A percentile compares a stretch with the other conserved stretches of the same genome.
Conservation (phyloP, 2,797 vertebrate genomes). For the Periophthalmus magnuspinnatus region DNA sequence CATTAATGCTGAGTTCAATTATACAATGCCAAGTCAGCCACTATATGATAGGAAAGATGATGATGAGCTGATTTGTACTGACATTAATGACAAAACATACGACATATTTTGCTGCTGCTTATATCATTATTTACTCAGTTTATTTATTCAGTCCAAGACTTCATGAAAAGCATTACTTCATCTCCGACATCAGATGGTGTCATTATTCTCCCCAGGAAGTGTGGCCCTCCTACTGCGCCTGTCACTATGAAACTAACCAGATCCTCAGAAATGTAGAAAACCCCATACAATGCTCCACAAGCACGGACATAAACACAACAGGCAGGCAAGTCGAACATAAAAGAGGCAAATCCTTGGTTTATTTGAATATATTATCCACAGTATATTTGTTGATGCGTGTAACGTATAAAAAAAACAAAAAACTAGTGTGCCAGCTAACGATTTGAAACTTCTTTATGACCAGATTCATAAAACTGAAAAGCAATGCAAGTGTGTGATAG, state of each 20-base stretch:
- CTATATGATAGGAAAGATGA: not conserved
- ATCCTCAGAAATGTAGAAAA: constrained; percentile 1
- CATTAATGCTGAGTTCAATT: not conserved
- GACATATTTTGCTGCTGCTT: not conserved
- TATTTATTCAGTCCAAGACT: constrained; percentile 5
- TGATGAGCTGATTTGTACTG: too few relatives aligned
- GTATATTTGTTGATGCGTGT: not conserved
- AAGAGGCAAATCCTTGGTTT: not conserved
- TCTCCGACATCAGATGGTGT: constrained; percentile 35
- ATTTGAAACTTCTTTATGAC: not conserved
- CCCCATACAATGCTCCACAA: constrained; percentile 15
- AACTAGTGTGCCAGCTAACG: not conserved
- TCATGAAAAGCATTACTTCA: constrained; percentile 24
- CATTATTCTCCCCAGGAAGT: constrained; percentile 36
- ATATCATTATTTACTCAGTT: constrained; percentile 11
- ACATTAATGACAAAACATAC: not conserved
- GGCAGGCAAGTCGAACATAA: not conserved
- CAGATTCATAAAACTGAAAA: not conserved
- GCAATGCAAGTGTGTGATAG: not conserved
- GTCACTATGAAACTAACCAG: constrained; percentile 42
- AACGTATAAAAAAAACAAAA: not conserved
- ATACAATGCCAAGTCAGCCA: not conserved
- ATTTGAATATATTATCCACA: not conserved
- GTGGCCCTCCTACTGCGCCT: constrained; percentile 26
- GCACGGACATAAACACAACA: not conserved